phyloP scores from a whole-genome alignment of 2,888 invertebrate genomes.

The Eupsilia transversa region DNA sequence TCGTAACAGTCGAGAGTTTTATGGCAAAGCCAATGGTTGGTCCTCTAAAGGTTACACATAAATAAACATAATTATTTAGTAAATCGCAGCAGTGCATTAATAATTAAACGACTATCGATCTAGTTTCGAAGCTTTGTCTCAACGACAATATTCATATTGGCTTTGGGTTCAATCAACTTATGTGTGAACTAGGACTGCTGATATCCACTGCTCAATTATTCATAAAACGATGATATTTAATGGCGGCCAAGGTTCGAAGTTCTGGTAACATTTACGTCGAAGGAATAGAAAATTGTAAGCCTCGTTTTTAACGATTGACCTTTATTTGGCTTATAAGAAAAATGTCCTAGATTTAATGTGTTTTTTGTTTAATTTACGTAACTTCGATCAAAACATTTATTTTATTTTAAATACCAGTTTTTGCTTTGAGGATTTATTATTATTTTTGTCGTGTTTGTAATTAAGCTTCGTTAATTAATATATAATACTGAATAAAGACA shows the following conservation, averaged over 20 bases:
- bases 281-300: not conserved
- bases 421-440: not conserved
- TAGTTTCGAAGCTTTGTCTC: slow-evolving; percentile 22
- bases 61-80: not conserved
- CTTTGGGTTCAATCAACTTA: slow-evolving; percentile 38
- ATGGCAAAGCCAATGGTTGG: not conserved
- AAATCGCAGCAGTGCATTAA: slow-evolving; percentile 35
- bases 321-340: not conserved
- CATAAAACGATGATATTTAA: slow-evolving; percentile 33
- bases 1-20: not conserved
- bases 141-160: slow-evolving; percentile 38
- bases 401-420: not conserved
- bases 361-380: not conserved
- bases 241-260: not conserved
- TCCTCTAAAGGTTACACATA: not conserved
- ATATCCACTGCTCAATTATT: slow-evolving; percentile 43
- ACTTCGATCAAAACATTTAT: not conserved
- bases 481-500: not conserved
- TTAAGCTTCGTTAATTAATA: not conserved
- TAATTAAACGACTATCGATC: slow-evolving; percentile 52
- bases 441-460: not conserved
- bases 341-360: not conserved
- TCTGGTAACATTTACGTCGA: slow-evolving; percentile 7
- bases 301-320: not conserved
- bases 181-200: slow-evolving; percentile 50